A percentile compares a stretch with the other conserved stretches of the same genome.
phyloP scores from a whole-genome alignment of 2,797 vertebrate species.

The Tapirus indicus region DNA sequence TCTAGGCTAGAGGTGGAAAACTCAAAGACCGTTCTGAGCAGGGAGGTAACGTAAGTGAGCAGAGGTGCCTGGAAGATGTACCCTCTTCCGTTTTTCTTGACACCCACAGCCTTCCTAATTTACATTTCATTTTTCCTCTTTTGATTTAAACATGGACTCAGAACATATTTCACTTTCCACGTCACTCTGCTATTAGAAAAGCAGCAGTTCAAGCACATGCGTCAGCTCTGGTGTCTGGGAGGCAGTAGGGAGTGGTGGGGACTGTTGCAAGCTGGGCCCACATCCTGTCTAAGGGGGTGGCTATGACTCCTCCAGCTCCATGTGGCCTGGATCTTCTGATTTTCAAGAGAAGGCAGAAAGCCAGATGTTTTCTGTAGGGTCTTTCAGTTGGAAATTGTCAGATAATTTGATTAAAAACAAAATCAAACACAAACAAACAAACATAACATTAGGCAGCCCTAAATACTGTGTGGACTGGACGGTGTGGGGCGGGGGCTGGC shows the following conservation, averaged over 20 bases:
- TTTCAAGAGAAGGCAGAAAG: background rate
- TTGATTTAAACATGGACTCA: background rate
- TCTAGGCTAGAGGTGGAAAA: background rate
- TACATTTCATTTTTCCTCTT: background rate
- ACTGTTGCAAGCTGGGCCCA: background rate
- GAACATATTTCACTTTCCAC: background rate
- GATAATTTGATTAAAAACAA: background rate
- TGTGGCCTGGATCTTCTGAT: background rate
- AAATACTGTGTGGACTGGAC: background rate
- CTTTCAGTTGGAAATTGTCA: background rate
- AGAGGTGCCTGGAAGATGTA: background rate
- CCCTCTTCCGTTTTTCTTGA: background rate
- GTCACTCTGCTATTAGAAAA: background rate
- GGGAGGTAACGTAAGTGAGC: background rate
- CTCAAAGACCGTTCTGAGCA: background rate
- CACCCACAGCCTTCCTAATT: background rate
- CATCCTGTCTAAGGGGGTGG: background rate
- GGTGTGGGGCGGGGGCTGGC: too few relatives aligned
- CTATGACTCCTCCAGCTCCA: background rate
- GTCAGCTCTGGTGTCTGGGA: background rate
- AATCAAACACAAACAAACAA: background rate
- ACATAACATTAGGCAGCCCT: fast-evolving
- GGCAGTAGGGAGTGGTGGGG: background rate
- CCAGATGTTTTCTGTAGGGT: background rate
- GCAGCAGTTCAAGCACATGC: fast-evolving